phyloP scores from a whole-genome alignment of 2,888 invertebrate genomes.

The Dioctria linearis region DNA sequence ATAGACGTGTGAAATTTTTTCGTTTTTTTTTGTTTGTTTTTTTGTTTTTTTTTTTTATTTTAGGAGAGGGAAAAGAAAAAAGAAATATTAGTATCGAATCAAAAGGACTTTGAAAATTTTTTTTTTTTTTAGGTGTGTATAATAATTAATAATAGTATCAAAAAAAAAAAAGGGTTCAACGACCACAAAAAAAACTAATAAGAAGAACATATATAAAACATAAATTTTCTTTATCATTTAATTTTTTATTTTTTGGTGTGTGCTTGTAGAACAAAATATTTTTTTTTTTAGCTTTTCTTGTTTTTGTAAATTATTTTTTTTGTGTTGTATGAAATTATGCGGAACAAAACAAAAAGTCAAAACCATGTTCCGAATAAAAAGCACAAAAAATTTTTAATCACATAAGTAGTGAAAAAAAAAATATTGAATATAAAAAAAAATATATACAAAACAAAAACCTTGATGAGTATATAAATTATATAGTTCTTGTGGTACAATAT shows the following conservation, averaged over 20 bases:
- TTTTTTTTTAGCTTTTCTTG: no score
- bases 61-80: slow-evolving; percentile 16
- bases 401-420: slow-evolving; percentile 6
- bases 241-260: slow-evolving; percentile 8
- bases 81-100: slow-evolving; percentile 20
- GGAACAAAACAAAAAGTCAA: slow-evolving; percentile 45
- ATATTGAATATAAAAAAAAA: not conserved
- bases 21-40: no score
- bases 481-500: not conserved
- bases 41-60: not conserved
- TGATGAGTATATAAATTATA: not conserved
- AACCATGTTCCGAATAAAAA: slow-evolving; percentile 49
- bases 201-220: slow-evolving; percentile 3
- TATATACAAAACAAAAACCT: not conserved
- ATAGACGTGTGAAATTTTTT: slow-evolving; percentile 60
- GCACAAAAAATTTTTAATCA: slow-evolving; percentile 9
- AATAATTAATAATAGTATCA: no score
- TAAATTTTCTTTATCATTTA: no score
- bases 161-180: slow-evolving; percentile 31
- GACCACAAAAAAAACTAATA: slow-evolving; percentile 35
- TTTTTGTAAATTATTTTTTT: slow-evolving; percentile 30
- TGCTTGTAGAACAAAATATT: slow-evolving; percentile 39
- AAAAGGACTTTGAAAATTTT: not conserved
- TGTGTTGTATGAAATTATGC: slow-evolving; percentile 17
- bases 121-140: not conserved